Conservation (phyloP, 2,888 invertebrate species). For the Apamea epomidion region DNA sequence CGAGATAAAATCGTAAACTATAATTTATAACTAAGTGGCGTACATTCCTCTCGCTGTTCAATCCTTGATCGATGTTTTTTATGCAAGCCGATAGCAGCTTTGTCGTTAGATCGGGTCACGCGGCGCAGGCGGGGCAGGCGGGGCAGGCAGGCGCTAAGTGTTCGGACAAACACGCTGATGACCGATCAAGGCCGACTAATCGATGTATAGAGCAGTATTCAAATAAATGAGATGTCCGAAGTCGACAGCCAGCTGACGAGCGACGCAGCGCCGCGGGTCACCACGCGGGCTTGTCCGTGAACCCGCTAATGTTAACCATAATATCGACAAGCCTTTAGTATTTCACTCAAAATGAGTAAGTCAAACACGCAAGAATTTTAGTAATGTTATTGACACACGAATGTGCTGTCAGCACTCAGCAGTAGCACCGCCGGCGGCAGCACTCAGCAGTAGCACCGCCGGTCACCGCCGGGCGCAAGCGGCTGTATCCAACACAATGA, state of each 20-base stretch:
- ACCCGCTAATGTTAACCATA: slow-evolving; percentile 4
- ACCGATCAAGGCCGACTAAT: slow-evolving; percentile 58
- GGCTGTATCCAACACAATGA: not conserved
- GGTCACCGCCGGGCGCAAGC: no score
- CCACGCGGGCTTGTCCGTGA: not conserved
- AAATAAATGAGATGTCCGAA: slow-evolving; percentile 31
- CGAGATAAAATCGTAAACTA: slow-evolving; percentile 7
- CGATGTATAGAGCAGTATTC: slow-evolving; percentile 41
- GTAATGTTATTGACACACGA: slow-evolving; percentile 3
- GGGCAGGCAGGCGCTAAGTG: slow-evolving; percentile 9
- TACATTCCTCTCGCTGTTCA: slow-evolving; percentile 7
- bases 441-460: not conserved
- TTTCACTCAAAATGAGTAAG: slow-evolving; percentile 9
- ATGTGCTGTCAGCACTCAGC: slow-evolving; percentile 11
- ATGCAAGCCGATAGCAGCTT: slow-evolving; percentile 23
- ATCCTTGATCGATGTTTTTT: slow-evolving; percentile 43
- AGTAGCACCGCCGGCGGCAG: not conserved
- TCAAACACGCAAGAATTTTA: not conserved
- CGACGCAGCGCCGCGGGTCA: not conserved
- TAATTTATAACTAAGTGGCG: not conserved
- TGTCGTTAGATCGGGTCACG: slow-evolving; percentile 16
- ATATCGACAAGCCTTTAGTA: slow-evolving; percentile 16
- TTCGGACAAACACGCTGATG: slow-evolving; percentile 34
- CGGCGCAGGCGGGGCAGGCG: not conserved
- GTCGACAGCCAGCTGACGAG: not conserved